A percentile compares a stretch with the other conserved stretches of the same genome.
Evolutionary conservation across 2,888 invertebrate species (phyloP).

Genomic region (Drosophila histrio): DNA sequence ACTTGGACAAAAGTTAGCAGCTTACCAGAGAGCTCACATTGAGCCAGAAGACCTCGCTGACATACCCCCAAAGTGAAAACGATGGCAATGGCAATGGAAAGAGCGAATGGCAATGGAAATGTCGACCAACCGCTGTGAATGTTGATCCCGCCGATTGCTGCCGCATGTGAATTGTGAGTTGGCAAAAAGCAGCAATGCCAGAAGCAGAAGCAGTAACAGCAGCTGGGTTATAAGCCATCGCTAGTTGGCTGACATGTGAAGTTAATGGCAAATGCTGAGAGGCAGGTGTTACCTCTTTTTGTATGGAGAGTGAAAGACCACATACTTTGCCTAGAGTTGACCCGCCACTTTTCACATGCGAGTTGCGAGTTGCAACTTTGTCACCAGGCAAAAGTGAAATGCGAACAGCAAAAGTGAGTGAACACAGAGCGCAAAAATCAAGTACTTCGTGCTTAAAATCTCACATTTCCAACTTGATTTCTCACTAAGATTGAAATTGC

Average conservation of each 20-base stretch:
- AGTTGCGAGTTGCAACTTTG: conserved; percentile 2
- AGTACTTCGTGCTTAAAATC: too few species aligned
- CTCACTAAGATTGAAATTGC: too few species aligned
- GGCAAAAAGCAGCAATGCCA: conserved; percentile 10
- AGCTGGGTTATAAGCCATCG: conserved; percentile 19
- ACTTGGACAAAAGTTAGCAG: conserved; percentile 37
- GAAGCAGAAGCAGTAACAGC: not conserved
- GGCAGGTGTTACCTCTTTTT: conserved; percentile 4
- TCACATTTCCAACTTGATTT: too few species aligned
- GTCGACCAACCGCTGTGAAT: conserved; percentile 22
- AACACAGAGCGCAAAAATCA: too few species aligned
- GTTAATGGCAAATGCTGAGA: not conserved
- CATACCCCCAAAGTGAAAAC: not conserved
- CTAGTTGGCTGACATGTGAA: conserved; percentile 26
- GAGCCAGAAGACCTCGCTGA: not conserved
- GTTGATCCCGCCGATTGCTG: conserved; percentile 34
- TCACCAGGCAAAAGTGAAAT: not conserved
- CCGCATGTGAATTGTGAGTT: conserved; percentile 31
- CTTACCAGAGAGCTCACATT: conserved; percentile 7
- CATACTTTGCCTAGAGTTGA: conserved; percentile 7
- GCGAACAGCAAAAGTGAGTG: not conserved
- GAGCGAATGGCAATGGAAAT: conserved; percentile 3
- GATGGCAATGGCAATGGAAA: not conserved
- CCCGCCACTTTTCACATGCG: conserved; percentile 2
- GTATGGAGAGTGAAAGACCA: conserved; percentile 10